Conservation (phyloP, 2,888 invertebrate genomes). For the Autographa gamma region DNA sequence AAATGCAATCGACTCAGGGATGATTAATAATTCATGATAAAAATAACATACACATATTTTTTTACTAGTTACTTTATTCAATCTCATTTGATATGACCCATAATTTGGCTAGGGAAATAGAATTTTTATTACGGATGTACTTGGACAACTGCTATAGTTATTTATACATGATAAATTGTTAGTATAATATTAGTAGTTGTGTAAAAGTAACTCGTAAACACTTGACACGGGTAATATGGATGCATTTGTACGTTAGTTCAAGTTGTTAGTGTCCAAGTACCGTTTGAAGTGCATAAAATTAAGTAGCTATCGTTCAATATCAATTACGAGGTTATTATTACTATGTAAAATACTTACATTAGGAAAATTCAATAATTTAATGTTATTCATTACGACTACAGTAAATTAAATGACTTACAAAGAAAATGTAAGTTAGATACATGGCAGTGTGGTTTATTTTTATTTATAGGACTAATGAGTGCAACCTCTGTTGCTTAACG, state of each 20-base stretch:
- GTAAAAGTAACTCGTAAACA: neutral
- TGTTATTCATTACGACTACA: constrained; percentile 47
- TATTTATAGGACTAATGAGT: constrained; percentile 32
- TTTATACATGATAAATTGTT: neutral
- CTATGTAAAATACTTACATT: constrained; percentile 75
- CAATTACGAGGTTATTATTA: constrained; percentile 65
- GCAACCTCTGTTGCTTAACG: constrained; percentile 18
- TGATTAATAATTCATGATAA: too few relatives aligned
- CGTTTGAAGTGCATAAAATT: constrained; percentile 67
- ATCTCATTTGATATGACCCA: constrained; percentile 88
- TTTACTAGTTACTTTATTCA: constrained; percentile 84
- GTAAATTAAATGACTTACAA: constrained; percentile 53
- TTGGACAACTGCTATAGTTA: constrained; percentile 65
- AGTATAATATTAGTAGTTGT: neutral
- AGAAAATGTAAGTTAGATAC: constrained; percentile 46
- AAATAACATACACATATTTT: constrained; percentile 21
- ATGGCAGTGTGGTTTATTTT: constrained; percentile 65
- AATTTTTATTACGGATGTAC: constrained; percentile 69
- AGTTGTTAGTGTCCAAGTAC: constrained; percentile 62
- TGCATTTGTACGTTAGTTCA: constrained; percentile 11
- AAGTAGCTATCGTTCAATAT: constrained; percentile 67
- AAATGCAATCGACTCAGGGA: too few relatives aligned
- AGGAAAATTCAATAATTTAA: constrained; percentile 72
- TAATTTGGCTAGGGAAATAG: constrained; percentile 86
- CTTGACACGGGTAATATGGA: neutral